phyloP scores from a whole-genome alignment of 2,888 invertebrate genomes.

The Blastobasis adustella region DNA sequence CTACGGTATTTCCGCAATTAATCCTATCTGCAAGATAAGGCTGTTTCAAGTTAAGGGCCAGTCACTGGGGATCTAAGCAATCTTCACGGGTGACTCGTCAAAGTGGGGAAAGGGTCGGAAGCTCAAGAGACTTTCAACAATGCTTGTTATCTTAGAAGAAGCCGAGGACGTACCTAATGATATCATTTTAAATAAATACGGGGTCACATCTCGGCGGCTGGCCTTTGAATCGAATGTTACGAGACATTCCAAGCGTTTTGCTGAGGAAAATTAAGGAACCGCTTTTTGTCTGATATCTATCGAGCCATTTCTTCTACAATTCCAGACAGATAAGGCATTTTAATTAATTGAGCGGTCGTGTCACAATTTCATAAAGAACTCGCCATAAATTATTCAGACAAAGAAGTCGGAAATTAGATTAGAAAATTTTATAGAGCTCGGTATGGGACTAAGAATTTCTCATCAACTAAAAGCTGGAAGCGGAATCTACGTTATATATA shows the following conservation, averaged over 20 bases:
- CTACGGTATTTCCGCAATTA: slow-evolving; percentile 71
- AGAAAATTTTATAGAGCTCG: too few species aligned
- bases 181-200: slow-evolving; percentile 64
- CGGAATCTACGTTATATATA: too few species aligned
- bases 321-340: too few species aligned
- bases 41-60: slow-evolving; percentile 69
- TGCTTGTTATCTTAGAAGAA: slow-evolving; percentile 73
- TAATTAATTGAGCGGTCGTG: too few species aligned
- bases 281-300: too few species aligned
- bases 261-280: too few species aligned
- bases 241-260: background rate
- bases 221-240: background rate
- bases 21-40: slow-evolving; percentile 67
- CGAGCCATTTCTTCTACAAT: too few species aligned
- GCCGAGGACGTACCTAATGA: slow-evolving; percentile 65
- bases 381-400: too few species aligned
- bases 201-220: slow-evolving; percentile 16
- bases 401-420: too few species aligned
- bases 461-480: too few species aligned
- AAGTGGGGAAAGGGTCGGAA: slow-evolving; percentile 69
- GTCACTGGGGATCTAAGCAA: slow-evolving; percentile 70
- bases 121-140: slow-evolving; percentile 72
- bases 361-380: too few species aligned
- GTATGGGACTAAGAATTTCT: too few species aligned
- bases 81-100: slow-evolving; percentile 74